Conservation (phyloP, 1,140 invertebrate species). For the Drosophila littoralis region DNA sequence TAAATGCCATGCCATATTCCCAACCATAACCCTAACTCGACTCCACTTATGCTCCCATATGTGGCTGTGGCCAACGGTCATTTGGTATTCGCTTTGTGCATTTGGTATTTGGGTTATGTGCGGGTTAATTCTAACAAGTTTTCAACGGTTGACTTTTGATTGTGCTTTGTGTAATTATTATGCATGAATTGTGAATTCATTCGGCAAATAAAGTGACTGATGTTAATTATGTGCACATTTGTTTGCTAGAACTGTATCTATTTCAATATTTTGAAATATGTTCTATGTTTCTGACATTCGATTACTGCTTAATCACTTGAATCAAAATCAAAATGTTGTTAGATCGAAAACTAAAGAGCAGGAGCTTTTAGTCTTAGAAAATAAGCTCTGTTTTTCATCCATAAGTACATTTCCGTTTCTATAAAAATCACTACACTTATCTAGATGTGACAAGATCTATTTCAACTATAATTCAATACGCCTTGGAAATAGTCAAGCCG, state of each 20-base stretch:
- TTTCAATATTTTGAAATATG: too few relatives aligned
- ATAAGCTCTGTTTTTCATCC: too few relatives aligned
- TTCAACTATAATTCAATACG: conserved; percentile 44
- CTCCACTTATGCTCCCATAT: conserved; percentile 19
- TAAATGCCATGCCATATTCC: conserved; percentile 74
- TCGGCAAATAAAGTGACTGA: not conserved
- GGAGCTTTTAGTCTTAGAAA: too few relatives aligned
- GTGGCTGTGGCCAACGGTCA: conserved; percentile 48
- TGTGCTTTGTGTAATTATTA: conserved; percentile 40
- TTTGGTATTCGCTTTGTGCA: conserved; percentile 66
- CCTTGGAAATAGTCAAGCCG: not conserved
- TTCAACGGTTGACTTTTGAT: conserved; percentile 22
- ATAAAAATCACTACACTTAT: not conserved
- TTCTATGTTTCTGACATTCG: too few relatives aligned
- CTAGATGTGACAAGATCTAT: conserved; percentile 37
- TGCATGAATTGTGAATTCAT: conserved; percentile 20
- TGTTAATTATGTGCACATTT: not conserved
- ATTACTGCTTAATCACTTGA: too few relatives aligned
- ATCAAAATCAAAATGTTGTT: too few relatives aligned
- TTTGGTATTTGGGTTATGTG: conserved; percentile 60
- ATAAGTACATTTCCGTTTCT: conserved; percentile 19
- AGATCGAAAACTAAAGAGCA: too few relatives aligned
- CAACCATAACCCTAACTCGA: conserved; percentile 13
- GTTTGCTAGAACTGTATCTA: too few relatives aligned
- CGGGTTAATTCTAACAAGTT: conserved; percentile 27